phyloP scores from a whole-genome alignment of 2,888 invertebrate genomes.

The Ochlodes sylvanus region DNA sequence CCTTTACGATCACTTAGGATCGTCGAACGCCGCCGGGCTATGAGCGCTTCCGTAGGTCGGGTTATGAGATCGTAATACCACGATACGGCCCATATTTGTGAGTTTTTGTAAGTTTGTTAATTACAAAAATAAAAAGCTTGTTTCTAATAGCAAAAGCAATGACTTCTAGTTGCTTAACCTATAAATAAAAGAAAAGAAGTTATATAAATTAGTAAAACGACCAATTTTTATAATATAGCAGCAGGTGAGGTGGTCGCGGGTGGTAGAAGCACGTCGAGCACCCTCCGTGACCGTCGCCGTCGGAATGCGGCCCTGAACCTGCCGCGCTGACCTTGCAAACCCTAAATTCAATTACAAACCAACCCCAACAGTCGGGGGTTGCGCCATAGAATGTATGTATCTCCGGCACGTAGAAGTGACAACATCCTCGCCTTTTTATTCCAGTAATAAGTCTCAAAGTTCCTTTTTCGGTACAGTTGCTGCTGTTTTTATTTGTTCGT shows the following conservation, averaged over 20 bases:
- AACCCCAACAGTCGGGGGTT: slow-evolving; percentile 8
- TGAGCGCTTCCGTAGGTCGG: too few relatives aligned
- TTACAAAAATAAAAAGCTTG: neutral
- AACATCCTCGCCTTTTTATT: too few relatives aligned
- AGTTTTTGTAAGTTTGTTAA: too few relatives aligned
- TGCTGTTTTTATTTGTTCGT: too few relatives aligned
- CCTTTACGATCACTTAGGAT: too few relatives aligned
- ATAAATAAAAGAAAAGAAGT: neutral
- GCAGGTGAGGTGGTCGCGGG: neutral
- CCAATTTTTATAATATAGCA: neutral
- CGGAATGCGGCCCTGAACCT: slow-evolving; percentile 29
- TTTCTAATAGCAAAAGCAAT: neutral
- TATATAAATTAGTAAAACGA: neutral
- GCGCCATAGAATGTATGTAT: neutral
- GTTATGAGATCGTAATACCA: too few relatives aligned
- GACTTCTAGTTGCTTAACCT: neutral
- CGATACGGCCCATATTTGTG: too few relatives aligned
- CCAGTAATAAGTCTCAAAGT: too few relatives aligned
- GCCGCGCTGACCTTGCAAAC: slow-evolving; percentile 29
- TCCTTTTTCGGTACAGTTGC: too few relatives aligned
- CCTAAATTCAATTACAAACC: slow-evolving; percentile 24
- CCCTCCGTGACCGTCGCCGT: neutral
- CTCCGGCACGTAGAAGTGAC: neutral
- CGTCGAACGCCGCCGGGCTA: too few relatives aligned
- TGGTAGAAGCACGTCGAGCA: too few relatives aligned